Evolutionary conservation across 2,888 invertebrate genomes (phyloP), one percentile per base, ranked within the genome.

Genomic region (Apamea anceps): DNA sequence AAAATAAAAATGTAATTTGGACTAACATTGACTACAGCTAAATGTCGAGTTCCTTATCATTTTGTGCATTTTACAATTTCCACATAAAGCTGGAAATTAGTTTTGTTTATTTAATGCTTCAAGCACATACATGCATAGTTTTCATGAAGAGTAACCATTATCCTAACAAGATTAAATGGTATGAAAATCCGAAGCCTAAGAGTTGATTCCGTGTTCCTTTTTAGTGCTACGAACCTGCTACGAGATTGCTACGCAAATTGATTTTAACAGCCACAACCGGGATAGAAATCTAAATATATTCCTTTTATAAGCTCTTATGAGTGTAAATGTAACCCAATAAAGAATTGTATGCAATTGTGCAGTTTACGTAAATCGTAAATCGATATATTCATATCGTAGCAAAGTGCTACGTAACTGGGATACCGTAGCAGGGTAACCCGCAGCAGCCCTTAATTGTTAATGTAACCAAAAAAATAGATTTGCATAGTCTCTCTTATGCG

Each of bases 381-480:
- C 42, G 25, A 18, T 48, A 45, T 25, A 60, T 51, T 28, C 13
- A 37, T 37, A 18, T 60, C 77, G 83, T 70, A 77, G 45, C 62
- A 68, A 57, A 57, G 0, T 70, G 70, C 81, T 85, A 79, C 70
- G 57, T 45, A 45, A 48, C 13, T 13, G 3, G 57, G 18, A 70
- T n/a, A 4, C 60, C 57, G 65, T 85, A 65, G 79, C 68, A 37
- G 25, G 25, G 75, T 82, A 76, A 18, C 48, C 18, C 79, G 42
- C 45, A 72, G 48, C 76, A 77, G 5, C 12, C 25, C 18, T 15
- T 37, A 48, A 62, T 21, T 37, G 12, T 25, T 8, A 48, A 79
- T 62, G 48, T 79, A 18, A 28, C 12, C 6, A n/a, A 25, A n/a
- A 45, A 2, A 28, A 63, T 37, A 37, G 1, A 28, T 51, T 28